A percentile compares a stretch with the other conserved stretches of the same genome.
These are phyloP conservation scores for Acanthornis magna DNA, from an alignment of 2,797 vertebrate genomes.

Conservation along the genomic window DNA sequence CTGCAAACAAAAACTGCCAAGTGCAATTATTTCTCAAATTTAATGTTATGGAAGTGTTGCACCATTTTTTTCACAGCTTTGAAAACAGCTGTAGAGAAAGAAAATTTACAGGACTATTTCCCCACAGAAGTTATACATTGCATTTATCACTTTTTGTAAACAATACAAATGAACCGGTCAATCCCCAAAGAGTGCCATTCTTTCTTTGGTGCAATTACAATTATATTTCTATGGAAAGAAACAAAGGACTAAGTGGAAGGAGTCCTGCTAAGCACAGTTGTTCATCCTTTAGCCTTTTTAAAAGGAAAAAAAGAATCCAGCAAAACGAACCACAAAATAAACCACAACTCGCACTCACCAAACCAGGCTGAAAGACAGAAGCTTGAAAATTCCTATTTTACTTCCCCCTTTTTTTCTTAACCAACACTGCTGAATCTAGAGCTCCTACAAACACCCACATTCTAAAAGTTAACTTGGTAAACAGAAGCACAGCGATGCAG, in stretches of 20 bases:
- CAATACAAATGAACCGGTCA: conserved; percentile 16
- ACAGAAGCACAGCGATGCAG: neutral
- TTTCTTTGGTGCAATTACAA: conserved; percentile 26
- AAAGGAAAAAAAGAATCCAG: neutral
- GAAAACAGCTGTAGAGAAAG: conserved; percentile 12
- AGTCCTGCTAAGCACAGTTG: conserved; percentile 20
- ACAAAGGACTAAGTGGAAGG: conserved; percentile 26
- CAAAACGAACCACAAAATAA: neutral
- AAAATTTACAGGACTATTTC: conserved; percentile 13
- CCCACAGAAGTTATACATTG: neutral
- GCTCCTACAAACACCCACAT: neutral
- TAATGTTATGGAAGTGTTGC: conserved; percentile 83
- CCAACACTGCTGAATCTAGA: neutral
- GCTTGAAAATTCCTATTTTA: neutral
- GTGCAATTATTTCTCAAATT: conserved; percentile 87
- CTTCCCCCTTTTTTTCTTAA: neutral
- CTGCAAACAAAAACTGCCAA: conserved; percentile 95
- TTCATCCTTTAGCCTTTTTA: conserved; percentile 7
- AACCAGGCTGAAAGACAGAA: neutral
- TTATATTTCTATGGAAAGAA: conserved; percentile 28
- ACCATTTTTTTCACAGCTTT: conserved; percentile 63
- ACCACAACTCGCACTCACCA: neutral
- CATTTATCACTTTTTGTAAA: conserved; percentile 19
- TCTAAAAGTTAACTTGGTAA: neutral
- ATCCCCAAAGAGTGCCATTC: conserved; percentile 7